A percentile compares a stretch with the other conserved stretches of the same genome.
These are phyloP conservation scores for Geopemphigus sp. DNA, from an alignment of 1,140 invertebrate species.

Conservation along the genomic window DNA sequence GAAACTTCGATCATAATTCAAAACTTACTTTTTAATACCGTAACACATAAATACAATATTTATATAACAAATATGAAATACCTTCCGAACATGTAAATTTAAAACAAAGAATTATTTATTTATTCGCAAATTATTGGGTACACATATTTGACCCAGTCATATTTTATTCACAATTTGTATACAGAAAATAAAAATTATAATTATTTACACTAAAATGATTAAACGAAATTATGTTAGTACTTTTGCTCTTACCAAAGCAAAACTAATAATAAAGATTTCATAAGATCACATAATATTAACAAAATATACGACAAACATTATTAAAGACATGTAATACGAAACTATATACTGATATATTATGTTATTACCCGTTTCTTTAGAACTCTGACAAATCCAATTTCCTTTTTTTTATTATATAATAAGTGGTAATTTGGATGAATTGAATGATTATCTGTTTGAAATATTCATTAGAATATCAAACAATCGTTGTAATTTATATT, in stretches of 20 bases:
- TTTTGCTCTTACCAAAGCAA: no score
- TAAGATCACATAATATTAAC: no score
- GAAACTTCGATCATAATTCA: neutral
- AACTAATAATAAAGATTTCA: no score
- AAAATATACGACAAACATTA: neutral
- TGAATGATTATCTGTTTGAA: neutral
- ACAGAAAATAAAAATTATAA: no score
- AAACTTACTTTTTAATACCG: neutral
- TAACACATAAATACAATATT: neutral
- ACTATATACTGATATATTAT: neutral
- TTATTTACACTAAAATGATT: no score
- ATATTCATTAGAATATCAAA: neutral
- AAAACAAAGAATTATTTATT: no score
- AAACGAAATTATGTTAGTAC: no score
- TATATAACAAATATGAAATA: neutral
- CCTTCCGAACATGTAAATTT: neutral
- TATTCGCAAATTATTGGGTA: no score
- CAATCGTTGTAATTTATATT: neutral
- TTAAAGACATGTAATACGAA: neutral
- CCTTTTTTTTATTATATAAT: neutral
- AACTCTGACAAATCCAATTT: neutral
- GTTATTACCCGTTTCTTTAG: neutral
- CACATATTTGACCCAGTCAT: no score
- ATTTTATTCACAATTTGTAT: no score
- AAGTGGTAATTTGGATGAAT: neutral